Percentiles rank a stretch among this genome's conserved stretches.
Conservation (phyloP, 2,113 vertebrate genomes). For the Saguinus midas region DNA sequence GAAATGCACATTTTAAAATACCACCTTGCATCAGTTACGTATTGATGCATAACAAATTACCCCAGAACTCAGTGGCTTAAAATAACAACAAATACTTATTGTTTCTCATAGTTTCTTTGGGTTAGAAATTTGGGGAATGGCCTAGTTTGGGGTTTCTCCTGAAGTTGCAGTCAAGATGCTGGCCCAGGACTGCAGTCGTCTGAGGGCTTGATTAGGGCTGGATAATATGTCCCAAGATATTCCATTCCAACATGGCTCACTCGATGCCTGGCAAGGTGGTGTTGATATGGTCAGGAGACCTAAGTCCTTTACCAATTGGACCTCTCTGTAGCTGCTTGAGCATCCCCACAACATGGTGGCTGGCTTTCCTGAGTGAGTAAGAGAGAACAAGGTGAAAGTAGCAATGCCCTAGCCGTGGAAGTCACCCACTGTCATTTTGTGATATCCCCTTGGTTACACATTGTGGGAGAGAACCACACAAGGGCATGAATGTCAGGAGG, state of each 20-base stretch:
- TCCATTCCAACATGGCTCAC: neutral
- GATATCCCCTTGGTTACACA: neutral
- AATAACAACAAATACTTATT: neutral
- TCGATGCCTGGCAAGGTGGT: neutral
- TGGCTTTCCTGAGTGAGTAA: neutral
- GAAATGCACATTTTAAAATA: neutral
- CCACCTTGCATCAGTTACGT: neutral
- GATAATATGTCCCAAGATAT: neutral
- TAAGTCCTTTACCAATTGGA: accelerated
- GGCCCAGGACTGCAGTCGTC: neutral
- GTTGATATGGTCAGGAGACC: too few relatives aligned
- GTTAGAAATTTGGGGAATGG: neutral
- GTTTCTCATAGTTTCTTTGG: neutral
- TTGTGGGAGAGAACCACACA: neutral
- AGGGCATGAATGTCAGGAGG: neutral
- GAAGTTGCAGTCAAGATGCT: neutral
- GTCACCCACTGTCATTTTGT: neutral
- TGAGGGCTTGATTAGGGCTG: neutral
- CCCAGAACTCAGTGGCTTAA: neutral
- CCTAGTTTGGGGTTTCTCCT: neutral
- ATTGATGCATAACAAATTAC: neutral
- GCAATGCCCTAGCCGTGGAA: neutral
- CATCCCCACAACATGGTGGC: neutral
- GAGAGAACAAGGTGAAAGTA: neutral
- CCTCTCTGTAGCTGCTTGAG: neutral